Evolutionary conservation across 2,113 vertebrate genomes (phyloP), one percentile per base, ranked within the genome.

Genomic region (Taurulus bubalis): DNA sequence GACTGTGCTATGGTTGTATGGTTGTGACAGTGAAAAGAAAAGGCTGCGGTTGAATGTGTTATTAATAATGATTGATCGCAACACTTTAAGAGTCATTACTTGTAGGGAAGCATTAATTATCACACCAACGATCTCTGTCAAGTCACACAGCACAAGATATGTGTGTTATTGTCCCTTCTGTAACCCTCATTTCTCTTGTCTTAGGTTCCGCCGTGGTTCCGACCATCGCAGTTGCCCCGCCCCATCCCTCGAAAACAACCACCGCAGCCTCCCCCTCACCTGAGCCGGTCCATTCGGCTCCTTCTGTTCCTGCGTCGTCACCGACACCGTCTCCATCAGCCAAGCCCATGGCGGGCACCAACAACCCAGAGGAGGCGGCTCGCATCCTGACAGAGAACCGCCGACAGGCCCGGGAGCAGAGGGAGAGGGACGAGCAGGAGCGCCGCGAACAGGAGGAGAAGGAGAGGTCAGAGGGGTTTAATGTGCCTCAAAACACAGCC

Each of bases 361-460:
- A 96, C 0, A 93, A 98, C 93, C 95, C 95, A 0, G 97, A 98
- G 81, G 97, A 99, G 88, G 98, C 98, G 1, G 95, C 96, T 1
- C 94, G 98, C 1, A 94, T 94, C 53, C 90, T 99, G 90, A 92
- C 98, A 0, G 98, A 98, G 94, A 99, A 98, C 74, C 96, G 98
- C 3, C 93, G 97, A 14, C 96, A 97, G 83, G 98, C 97, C 1
- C 91, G 98, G 0, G 98, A 99, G 93, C 97, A 99, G 94, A 91
- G 98, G 28, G 98, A 99, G 86, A 90, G 95, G 0, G 97, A 98
- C 79, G 97, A 99, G 85, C 96, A 96, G 87, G 97, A 98, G 89
- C 95, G 95, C 20, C 90, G 87, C 79, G 96, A 97, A 75, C 96
- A 96, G 91, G 97, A 97, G 65, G 95, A 96, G 53, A 95, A 72